These are phyloP conservation scores for Malacosoma neustria DNA, from an alignment of 2,888 invertebrate genomes.

Conservation along the genomic window DNA sequence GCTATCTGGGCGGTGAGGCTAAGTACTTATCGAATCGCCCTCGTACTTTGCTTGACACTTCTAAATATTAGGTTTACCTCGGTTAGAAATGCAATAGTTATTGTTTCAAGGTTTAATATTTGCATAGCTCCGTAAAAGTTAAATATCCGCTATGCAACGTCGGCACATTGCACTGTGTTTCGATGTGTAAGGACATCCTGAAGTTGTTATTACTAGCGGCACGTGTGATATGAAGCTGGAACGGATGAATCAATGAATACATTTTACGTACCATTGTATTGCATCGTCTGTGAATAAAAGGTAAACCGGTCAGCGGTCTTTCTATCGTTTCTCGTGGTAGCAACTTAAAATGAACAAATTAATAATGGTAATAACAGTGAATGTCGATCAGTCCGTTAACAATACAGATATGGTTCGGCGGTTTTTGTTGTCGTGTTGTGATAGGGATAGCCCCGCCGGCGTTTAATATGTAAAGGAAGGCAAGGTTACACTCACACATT, in stretches of 20 bases:
- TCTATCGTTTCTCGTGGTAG: constrained; percentile 63
- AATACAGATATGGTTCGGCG: constrained; percentile 57
- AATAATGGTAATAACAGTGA: constrained; percentile 71
- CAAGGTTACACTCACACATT: constrained; percentile 70
- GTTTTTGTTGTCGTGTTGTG: constrained; percentile 66
- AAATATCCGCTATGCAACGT: too few relatives aligned
- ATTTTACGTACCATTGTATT: constrained; percentile 67
- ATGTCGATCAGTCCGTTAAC: constrained; percentile 67
- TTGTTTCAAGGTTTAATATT: too few relatives aligned
- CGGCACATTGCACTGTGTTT: too few relatives aligned
- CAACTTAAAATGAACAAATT: constrained; percentile 52
- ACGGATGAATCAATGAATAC: constrained; percentile 64
- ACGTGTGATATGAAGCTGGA: constrained; percentile 43
- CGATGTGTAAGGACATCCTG: neutral
- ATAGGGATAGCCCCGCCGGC: constrained; percentile 71
- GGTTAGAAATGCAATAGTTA: too few relatives aligned
- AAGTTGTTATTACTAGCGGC: constrained; percentile 24
- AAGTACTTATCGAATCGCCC: too few relatives aligned
- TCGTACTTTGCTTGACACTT: too few relatives aligned
- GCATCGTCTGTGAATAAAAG: constrained; percentile 62
- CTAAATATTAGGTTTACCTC: too few relatives aligned
- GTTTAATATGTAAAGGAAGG: constrained; percentile 74
- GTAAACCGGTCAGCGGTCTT: constrained; percentile 66
- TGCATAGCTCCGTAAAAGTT: too few relatives aligned
- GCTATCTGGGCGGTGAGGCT: too few relatives aligned